These are phyloP conservation scores for Syngnathus typhle DNA, from an alignment of 2,113 vertebrate genomes.

Conservation along the genomic window DNA sequence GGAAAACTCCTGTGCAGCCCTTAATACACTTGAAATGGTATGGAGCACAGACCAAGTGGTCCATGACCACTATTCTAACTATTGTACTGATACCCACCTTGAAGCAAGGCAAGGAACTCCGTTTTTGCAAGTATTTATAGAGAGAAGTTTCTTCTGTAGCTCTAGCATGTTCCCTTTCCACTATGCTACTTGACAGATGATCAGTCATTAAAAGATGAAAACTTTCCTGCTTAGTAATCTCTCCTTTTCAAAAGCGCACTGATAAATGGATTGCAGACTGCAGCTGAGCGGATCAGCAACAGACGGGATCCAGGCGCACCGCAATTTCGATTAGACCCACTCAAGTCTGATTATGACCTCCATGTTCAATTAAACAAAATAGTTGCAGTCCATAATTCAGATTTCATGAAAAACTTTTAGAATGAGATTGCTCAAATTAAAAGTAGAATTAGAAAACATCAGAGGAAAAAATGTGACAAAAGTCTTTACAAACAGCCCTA, in stretches of 20 bases:
- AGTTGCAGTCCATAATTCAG: not conserved
- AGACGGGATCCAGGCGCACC: constrained; percentile 33
- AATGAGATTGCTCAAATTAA: not conserved
- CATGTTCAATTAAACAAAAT: constrained; percentile 9
- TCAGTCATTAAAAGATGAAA: not conserved
- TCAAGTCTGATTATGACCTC: constrained; percentile 18
- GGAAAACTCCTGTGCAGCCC: not conserved
- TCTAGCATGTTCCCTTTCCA: not conserved
- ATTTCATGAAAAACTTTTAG: not conserved
- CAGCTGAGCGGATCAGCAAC: constrained; percentile 27
- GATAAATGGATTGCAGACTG: constrained; percentile 31
- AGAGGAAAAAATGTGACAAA: too few relatives aligned
- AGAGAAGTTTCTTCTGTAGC: not conserved
- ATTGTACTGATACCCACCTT: not conserved
- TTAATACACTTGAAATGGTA: not conserved
- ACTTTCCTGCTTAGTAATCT: not conserved
- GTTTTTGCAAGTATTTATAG: too few relatives aligned
- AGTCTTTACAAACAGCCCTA: not conserved
- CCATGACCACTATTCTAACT: not conserved
- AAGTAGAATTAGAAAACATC: not conserved
- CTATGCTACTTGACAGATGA: not conserved
- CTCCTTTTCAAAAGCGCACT: constrained; percentile 4
- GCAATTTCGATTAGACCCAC: constrained; percentile 29
- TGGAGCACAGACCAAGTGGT: not conserved
- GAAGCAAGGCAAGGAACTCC: too few relatives aligned